Conservation (phyloP, 2,797 vertebrate species). For the Molossus alvarezi region DNA sequence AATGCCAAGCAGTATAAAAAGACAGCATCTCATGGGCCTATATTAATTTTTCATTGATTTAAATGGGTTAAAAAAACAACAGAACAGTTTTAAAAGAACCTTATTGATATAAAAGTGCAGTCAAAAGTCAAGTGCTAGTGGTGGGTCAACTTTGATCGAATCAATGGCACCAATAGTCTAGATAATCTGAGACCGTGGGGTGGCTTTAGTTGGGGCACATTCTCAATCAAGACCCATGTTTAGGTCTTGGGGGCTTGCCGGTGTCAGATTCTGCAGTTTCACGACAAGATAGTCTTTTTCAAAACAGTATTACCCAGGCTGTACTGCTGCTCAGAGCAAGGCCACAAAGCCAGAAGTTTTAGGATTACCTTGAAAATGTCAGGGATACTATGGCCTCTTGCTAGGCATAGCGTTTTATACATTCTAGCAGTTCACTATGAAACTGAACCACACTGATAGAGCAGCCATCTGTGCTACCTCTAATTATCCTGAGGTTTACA, state of each 20-base stretch:
- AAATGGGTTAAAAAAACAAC: not conserved
- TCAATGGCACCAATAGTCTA: not conserved
- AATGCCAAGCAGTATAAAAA: not conserved
- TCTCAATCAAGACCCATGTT: not conserved
- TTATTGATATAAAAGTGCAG: not conserved
- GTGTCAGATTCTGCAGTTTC: not conserved
- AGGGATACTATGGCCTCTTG: not conserved
- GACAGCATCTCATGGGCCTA: not conserved
- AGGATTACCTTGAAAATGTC: not conserved
- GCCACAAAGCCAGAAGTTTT: not conserved
- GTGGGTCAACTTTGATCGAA: not conserved
- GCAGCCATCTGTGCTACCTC: not conserved
- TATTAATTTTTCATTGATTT: conserved; percentile 19
- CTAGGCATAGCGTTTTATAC: not conserved
- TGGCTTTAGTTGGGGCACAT: not conserved
- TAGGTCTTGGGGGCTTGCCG: not conserved
- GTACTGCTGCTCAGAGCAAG: not conserved
- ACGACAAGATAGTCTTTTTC: not conserved
- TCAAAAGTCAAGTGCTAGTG: not conserved
- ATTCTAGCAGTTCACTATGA: not conserved
- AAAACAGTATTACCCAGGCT: not conserved
- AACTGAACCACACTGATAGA: not conserved
- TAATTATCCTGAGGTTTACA: not conserved
- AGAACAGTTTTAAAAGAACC: not conserved
- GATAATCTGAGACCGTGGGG: not conserved